Conservation (phyloP, 2,797 vertebrate species). For the Xiphorhynchus erythropygius region DNA sequence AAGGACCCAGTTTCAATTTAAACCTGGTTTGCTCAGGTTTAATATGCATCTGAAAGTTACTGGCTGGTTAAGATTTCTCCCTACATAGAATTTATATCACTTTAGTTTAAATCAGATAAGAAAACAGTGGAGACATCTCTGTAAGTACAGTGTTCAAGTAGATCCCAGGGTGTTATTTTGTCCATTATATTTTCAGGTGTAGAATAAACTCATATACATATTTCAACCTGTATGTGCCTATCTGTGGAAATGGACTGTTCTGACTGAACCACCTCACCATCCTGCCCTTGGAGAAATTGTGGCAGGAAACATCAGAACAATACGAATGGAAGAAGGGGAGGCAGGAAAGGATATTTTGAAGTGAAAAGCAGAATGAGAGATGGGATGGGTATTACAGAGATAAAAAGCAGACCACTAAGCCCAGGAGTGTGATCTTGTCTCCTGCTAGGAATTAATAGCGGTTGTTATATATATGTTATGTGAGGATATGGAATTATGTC, state of each 20-base stretch:
- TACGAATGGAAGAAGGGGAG: neutral
- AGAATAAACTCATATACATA: neutral
- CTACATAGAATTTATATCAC: neutral
- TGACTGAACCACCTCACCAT: accelerated
- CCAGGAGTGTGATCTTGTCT: neutral
- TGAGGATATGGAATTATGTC: neutral
- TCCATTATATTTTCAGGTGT: neutral
- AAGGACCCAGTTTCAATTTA: neutral
- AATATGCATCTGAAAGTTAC: neutral
- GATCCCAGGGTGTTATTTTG: neutral
- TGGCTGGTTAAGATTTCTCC: neutral
- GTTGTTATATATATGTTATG: neutral
- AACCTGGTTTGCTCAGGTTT: neutral
- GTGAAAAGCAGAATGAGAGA: neutral
- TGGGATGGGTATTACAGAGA: neutral
- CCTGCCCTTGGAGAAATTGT: neutral
- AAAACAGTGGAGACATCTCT: neutral
- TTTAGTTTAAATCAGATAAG: neutral
- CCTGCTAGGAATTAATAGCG: neutral
- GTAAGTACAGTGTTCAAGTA: neutral
- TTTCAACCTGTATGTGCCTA: neutral
- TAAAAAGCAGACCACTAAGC: neutral
- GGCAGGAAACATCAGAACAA: neutral
- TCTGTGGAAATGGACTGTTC: neutral
- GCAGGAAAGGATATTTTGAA: neutral